These are phyloP conservation scores for Eristalis tenax DNA, from an alignment of 2,888 invertebrate species.

Conservation along the genomic window DNA sequence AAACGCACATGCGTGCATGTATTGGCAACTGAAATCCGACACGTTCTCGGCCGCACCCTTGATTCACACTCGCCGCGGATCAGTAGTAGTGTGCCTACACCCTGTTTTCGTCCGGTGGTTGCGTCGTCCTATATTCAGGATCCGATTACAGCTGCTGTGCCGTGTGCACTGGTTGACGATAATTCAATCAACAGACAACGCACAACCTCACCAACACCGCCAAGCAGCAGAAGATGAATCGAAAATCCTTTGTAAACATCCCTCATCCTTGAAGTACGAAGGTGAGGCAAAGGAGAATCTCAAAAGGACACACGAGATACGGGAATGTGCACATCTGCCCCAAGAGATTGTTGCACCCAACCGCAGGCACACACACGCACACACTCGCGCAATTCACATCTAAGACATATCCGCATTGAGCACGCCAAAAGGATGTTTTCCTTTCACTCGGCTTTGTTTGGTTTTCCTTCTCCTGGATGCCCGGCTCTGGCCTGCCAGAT, in stretches of 20 bases:
- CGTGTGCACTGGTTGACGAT: slow-evolving; percentile 28
- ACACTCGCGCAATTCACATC: neutral
- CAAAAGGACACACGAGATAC: slow-evolving; percentile 48
- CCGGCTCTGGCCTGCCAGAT: slow-evolving; percentile 11
- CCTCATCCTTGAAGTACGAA: slow-evolving; percentile 38
- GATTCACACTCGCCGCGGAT: slow-evolving; percentile 40
- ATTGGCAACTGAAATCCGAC: slow-evolving; percentile 49
- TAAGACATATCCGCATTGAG: neutral
- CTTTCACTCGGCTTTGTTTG: slow-evolving; percentile 29
- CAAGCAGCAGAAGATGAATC: slow-evolving; percentile 15
- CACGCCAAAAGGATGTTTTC: slow-evolving; percentile 44
- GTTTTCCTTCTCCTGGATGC: slow-evolving; percentile 35
- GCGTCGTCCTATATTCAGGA: slow-evolving; percentile 61
- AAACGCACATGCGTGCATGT: neutral
- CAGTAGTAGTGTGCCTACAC: slow-evolving; percentile 9
- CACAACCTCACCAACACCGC: neutral
- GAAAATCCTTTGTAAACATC: slow-evolving; percentile 58
- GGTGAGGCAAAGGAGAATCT: slow-evolving; percentile 9
- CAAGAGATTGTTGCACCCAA: slow-evolving; percentile 53
- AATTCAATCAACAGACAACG: slow-evolving; percentile 44
- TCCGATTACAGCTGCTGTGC: slow-evolving; percentile 65
- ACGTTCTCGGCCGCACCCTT: slow-evolving; percentile 63
- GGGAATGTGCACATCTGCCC: slow-evolving; percentile 68
- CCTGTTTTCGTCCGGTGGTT: neutral
- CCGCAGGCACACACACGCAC: neutral